Base-by-base conservation (phyloP, 2,888 invertebrate genomes). In the Hartigia nigra region DNA sequence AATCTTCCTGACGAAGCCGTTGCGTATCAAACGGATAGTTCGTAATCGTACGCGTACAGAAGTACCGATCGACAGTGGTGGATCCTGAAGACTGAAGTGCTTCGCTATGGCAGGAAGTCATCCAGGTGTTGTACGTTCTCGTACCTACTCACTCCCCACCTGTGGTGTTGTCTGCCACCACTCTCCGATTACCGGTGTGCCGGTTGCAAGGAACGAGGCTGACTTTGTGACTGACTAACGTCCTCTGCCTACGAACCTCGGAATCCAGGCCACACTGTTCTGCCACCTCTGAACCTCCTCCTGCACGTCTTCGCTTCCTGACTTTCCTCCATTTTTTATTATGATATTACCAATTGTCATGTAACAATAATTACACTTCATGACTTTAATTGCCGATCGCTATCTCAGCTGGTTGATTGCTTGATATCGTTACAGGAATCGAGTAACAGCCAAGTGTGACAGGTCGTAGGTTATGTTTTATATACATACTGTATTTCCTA, bases 101-200 rank as follows among this genome's bases (percentile, higher is more conserved):
- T 86, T 84, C 87, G 81, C 82, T 82, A 83, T 84, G 86, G 86
- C 87, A 89, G 88, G 88, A 89, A 89, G 88, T 89, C 86, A 84
- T 86, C 88, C 89, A 89, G 87, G 87, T 88, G 89, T 88, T 88
- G 81, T 82, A 81, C 80, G 81, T 39, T 55, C 78, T 78, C 79
- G 78, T 86, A 70, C 55, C 32, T 80, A 70, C 76, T 80, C 84
- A 84, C 83, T 86, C 84, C 80, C 86, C 84, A 82, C 79, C 32
- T 70, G 78, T 72, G 32, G 32, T 12, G n/a, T 70, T 70, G 32
- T 23, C 72, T 72, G 14, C 72, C 72, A 75, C 76, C 78, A 74
- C 82, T 80, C 82, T 81, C 77, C 82, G 84, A 83, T 81, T 79
- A 84, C 81, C 84, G 80, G 80, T 81, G 86, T 86, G 84, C 83